Percentiles rank a stretch among this genome's conserved stretches.
Evolutionary conservation across 2,888 invertebrate genomes (phyloP).

Genomic region (Harpalus rufipes): DNA sequence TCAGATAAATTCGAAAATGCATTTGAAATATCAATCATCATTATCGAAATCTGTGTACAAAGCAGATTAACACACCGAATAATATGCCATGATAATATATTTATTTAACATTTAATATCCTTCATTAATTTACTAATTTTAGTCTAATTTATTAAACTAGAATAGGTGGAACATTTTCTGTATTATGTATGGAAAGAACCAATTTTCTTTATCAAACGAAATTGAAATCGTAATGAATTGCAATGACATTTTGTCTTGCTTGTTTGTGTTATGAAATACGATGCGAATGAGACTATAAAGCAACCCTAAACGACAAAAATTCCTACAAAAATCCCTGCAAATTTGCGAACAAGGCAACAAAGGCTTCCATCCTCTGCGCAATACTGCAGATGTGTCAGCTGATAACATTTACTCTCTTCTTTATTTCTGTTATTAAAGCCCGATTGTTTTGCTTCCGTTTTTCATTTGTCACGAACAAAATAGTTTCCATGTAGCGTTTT

Average conservation of each 20-base stretch:
- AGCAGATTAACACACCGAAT: no score
- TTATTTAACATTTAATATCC: no score
- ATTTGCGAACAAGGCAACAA: constrained; percentile 50
- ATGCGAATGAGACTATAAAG: constrained; percentile 1
- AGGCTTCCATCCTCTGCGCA: constrained; percentile 26
- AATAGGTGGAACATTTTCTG: background rate
- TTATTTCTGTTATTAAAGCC: constrained; percentile 59
- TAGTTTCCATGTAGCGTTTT: constrained; percentile 61
- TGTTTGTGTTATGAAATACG: constrained; percentile 5
- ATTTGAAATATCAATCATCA: no score
- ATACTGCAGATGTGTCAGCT: constrained; percentile 51
- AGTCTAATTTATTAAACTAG: no score
- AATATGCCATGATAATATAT: no score
- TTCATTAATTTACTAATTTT: no score
- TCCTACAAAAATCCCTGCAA: constrained; percentile 18
- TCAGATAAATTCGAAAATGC: no score
- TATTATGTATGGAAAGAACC: background rate
- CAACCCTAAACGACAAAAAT: constrained; percentile 30
- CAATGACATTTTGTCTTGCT: background rate
- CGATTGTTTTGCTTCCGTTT: constrained; percentile 63
- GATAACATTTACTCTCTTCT: constrained; percentile 52
- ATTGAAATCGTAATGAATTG: background rate
- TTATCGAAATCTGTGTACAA: no score
- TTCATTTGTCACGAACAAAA: constrained; percentile 64
- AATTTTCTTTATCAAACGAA: background rate